Evolutionary conservation across 2,888 invertebrate genomes (phyloP).

Genomic region (Priocnemis perturbator): DNA sequence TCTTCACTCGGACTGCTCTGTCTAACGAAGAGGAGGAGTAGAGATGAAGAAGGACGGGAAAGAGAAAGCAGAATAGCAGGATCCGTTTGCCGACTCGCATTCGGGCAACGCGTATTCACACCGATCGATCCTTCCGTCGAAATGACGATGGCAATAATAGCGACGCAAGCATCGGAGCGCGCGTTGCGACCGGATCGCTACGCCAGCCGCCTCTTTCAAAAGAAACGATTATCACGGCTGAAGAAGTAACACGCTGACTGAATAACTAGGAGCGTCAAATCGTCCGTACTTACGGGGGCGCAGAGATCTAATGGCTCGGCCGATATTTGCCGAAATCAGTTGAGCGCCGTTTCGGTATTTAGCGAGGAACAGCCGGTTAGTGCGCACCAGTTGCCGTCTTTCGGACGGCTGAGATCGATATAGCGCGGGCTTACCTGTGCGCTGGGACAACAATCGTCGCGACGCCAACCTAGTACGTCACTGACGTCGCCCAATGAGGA

Average conservation of each 20-base stretch:
- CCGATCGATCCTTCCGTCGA: conserved; percentile 17
- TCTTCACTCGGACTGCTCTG: conserved; percentile 40
- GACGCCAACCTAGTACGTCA: too few relatives aligned
- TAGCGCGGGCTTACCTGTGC: too few relatives aligned
- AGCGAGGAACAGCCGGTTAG: too few relatives aligned
- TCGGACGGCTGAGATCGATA: too few relatives aligned
- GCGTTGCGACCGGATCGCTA: not conserved
- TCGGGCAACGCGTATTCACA: conserved; percentile 19
- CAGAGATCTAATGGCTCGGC: too few relatives aligned
- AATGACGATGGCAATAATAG: conserved; percentile 6
- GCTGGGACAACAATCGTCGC: too few relatives aligned
- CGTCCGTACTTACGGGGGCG: too few relatives aligned
- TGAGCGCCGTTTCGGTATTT: too few relatives aligned
- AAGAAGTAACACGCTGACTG: conserved; percentile 2
- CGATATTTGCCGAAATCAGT: too few relatives aligned
- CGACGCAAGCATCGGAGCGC: not conserved
- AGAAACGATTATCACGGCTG: conserved; percentile 3
- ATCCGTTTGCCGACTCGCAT: conserved; percentile 18
- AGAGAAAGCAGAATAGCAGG: conserved; percentile 2
- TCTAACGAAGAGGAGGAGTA: not conserved
- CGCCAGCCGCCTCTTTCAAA: not conserved
- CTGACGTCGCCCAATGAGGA: conserved; percentile 24
- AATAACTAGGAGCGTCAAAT: too few relatives aligned
- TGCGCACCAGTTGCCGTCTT: too few relatives aligned
- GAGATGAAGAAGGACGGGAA: not conserved